These are phyloP conservation scores for Epistrophella euchroma DNA, from an alignment of 2,888 invertebrate genomes.

Conservation along the genomic window DNA sequence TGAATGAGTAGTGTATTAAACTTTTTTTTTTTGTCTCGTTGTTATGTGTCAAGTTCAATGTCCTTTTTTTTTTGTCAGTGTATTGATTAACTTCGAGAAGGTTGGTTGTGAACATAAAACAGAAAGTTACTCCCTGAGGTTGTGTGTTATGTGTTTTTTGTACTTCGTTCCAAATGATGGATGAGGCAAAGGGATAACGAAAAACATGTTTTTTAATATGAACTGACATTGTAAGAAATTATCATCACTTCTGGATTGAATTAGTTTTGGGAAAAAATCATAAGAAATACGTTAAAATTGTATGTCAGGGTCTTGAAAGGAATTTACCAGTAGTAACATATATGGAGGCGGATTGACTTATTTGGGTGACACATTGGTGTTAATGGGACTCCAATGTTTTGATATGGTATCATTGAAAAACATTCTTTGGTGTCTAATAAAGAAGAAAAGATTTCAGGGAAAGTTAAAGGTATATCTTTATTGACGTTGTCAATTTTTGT, in stretches of 20 bases:
- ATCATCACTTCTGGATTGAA: constrained; percentile 64
- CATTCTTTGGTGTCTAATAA: not conserved
- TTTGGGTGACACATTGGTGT: constrained; percentile 2
- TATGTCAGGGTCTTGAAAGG: not conserved
- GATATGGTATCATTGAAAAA: not conserved
- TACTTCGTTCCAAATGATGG: constrained; percentile 5
- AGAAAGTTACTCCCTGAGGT: constrained; percentile 52
- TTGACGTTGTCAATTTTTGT: too few species aligned
- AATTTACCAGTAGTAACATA: not conserved
- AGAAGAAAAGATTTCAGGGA: not conserved
- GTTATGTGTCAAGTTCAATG: constrained; percentile 67
- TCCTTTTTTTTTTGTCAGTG: constrained; percentile 56
- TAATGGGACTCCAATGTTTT: not conserved
- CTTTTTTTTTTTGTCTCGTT: constrained; percentile 8
- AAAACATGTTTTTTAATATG: constrained; percentile 59
- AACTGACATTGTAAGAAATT: constrained; percentile 52
- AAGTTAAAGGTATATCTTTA: too few species aligned
- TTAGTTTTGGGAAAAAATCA: constrained; percentile 68
- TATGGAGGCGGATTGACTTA: not conserved
- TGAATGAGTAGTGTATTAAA: constrained; percentile 30
- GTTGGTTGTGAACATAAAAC: constrained; percentile 31
- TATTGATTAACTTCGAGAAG: constrained; percentile 53
- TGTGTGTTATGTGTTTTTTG: constrained; percentile 4
- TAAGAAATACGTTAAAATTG: constrained; percentile 35
- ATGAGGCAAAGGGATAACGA: constrained; percentile 58